Evolutionary conservation across 2,113 vertebrate genomes (phyloP), one percentile per base, ranked within the genome.

Genomic region (Callospermophilus lateralis): DNA sequence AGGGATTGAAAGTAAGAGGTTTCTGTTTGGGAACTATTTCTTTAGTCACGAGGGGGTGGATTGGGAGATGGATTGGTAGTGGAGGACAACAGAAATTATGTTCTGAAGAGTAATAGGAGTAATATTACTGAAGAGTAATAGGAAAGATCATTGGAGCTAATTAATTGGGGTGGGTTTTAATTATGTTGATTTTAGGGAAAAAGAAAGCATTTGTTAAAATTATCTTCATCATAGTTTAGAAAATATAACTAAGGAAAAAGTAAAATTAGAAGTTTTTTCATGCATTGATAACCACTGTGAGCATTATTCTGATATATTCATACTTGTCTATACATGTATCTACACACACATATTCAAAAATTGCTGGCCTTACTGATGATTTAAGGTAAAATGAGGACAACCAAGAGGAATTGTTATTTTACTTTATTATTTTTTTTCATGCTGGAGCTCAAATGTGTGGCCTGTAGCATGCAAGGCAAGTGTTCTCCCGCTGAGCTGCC

Each of bases 11-110:
- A 84, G 28, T 61, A 67, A 42, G 26, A 86, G 37, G 12, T 89
- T 94, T 95, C 84, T 85, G 28, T 89, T 96, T 53, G 58, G 3
- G 10, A 28, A 73, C 92, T 51, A 90, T 58, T 96, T 94, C 28
- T 4, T 95, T 19, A n/a, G 15, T 94, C 7, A 78, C 34, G 30
- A 92, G n/a, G 42, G 0, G 7, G 32, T 83, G 8, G 5, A 24
- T 84, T 55, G 37, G 53, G 51, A 58, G 55, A 58, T 58, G 53
- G 76, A 28, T 19, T 30, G 24, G 16, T 8, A 22, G 32, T 20
- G 34, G 9, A 37, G n/a, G 37, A 37, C 11, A 77, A 42, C 20
- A 89, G 63, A 95, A 87, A 94, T 61, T 85, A 65, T 24, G 17
- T 55, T 92, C 32, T 42, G 53, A 37, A 91, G 45, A 74, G 77